Conservation (phyloP, 2,797 vertebrate genomes). For the Arctocebus calabarensis region DNA sequence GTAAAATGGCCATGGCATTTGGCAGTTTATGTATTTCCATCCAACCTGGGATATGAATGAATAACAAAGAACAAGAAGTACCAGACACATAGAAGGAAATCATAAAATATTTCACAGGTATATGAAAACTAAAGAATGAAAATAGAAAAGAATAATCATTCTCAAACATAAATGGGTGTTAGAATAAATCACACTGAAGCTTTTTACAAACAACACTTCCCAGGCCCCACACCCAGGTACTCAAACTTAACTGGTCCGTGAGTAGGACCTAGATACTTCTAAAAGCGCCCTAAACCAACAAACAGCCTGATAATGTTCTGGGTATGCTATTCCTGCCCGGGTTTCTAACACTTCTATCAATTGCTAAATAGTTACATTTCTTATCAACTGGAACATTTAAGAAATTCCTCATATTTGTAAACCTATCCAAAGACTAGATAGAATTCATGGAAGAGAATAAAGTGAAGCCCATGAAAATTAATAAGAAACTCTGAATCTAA, state of each 20-base stretch:
- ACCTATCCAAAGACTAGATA: neutral
- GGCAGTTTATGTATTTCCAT: conserved; percentile 1
- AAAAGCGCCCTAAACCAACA: neutral
- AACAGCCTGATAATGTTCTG: neutral
- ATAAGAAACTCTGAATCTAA: neutral
- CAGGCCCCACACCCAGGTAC: neutral
- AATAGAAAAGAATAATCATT: conserved; percentile 4
- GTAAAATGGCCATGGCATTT: neutral
- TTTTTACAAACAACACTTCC: neutral
- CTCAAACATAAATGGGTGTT: neutral
- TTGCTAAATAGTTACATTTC: neutral
- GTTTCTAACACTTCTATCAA: conserved; percentile 6
- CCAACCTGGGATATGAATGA: neutral
- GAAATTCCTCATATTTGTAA: neutral
- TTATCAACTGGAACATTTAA: neutral
- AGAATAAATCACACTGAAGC: neutral
- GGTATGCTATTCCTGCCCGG: neutral
- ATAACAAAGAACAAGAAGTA: neutral
- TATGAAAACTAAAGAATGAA: neutral
- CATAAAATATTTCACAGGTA: neutral
- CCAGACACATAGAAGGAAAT: neutral
- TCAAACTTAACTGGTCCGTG: neutral
- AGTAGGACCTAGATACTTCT: neutral
- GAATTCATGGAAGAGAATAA: neutral
- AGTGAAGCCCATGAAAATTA: neutral